These are phyloP conservation scores for Callopanchax toddi DNA, from an alignment of 2,113 vertebrate genomes.

Conservation along the genomic window DNA sequence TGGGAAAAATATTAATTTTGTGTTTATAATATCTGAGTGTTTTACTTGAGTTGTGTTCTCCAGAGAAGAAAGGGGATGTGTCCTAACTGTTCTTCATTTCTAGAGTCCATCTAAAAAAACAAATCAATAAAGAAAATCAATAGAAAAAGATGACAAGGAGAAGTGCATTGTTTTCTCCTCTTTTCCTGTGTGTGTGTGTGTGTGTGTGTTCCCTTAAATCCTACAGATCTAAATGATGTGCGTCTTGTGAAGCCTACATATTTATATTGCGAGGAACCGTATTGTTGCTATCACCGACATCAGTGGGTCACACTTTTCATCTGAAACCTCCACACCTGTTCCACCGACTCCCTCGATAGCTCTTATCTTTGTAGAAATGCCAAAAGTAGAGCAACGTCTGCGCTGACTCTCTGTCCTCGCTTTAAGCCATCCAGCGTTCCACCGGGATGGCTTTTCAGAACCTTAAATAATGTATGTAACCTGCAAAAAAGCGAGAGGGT, in stretches of 20 bases:
- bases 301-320: neutral
- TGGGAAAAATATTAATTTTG: neutral
- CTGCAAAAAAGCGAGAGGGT: conserved; percentile 12
- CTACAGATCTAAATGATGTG: conserved; percentile 5
- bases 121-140: neutral
- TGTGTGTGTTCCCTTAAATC: neutral
- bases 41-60: neutral
- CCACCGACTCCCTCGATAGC: neutral
- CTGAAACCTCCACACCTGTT: neutral
- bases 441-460: conserved; percentile 43
- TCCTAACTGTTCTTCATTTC: neutral
- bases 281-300: neutral
- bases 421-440: conserved; percentile 39
- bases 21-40: neutral
- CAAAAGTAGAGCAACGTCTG: conserved; percentile 7
- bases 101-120: neutral
- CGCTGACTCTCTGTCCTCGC: conserved; percentile 12
- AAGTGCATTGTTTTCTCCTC: neutral
- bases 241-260: neutral
- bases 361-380: conserved; percentile 1
- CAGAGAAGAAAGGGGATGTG: neutral
- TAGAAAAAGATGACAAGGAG: neutral
- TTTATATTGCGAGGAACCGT: neutral
- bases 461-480: conserved; percentile 71
- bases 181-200: too few relatives aligned